These are phyloP conservation scores for Tilapia sparmanii DNA, from an alignment of 2,113 vertebrate genomes.

Conservation along the genomic window DNA sequence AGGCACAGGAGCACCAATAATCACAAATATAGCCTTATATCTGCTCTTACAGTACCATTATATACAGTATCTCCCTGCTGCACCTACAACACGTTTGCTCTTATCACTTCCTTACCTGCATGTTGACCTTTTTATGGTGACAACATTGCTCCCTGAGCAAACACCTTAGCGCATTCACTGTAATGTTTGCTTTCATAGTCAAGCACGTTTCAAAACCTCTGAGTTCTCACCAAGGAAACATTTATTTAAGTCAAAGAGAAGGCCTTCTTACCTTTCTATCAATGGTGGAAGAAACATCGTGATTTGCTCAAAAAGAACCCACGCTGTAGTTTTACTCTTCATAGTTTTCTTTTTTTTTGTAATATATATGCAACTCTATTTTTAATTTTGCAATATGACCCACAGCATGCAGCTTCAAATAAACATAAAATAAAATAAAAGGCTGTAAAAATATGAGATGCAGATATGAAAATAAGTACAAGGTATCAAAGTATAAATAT, in stretches of 20 bases:
- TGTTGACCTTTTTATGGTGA: background rate
- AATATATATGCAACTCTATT: background rate
- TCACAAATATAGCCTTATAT: background rate
- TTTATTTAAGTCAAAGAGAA: background rate
- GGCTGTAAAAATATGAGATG: background rate
- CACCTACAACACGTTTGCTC: background rate
- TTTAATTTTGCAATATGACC: background rate
- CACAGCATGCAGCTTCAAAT: background rate
- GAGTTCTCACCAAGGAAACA: background rate
- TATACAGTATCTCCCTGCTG: background rate
- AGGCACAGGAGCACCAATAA: background rate
- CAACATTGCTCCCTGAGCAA: conserved; percentile 32
- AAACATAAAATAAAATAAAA: background rate
- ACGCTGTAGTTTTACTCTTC: background rate
- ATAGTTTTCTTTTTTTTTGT: background rate
- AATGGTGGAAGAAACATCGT: background rate
- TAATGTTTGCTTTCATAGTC: background rate
- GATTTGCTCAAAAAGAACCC: background rate
- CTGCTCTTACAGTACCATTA: background rate
- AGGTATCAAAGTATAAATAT: background rate
- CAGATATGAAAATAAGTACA: background rate
- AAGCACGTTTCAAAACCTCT: background rate
- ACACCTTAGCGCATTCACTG: background rate
- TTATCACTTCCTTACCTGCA: background rate
- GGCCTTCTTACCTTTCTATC: background rate